Base-by-base conservation (phyloP, 1,140 invertebrate genomes). In the Oscheius sp. region DNA sequence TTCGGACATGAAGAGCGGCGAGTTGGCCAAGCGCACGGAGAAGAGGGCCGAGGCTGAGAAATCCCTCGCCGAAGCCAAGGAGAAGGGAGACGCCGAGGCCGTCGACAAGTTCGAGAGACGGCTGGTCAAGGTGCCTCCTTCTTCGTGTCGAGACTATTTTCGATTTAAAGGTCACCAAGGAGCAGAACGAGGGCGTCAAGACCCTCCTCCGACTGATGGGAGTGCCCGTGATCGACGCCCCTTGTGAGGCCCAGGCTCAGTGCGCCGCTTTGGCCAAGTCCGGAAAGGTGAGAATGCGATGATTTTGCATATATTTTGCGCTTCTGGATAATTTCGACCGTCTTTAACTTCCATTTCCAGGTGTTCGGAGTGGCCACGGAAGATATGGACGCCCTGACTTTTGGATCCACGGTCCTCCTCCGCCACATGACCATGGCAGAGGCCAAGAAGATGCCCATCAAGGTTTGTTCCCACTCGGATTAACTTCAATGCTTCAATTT, bases 311-410 rank as follows among this genome's bases (percentile, higher is more conserved):
- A 45, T 15, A 18, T 18, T 18, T 45, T 23, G 42, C 18, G 23
- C 18, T 45, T 18, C 23, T 23, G 18, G 15, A 15, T 18, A 45
- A 18, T 23, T 23, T 45, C 23, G 42, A 45, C 23, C 18, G 18
- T 45, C 18, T 45, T 18, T 18, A 45, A 45, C 23, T 45, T 23
- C 15, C 18, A 45, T 15, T 45, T 45, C 23, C 42, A 45, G 42
- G 42, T 97, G 0, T 99, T 89, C 86, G 96, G 91, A 1, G 91
- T 93, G 10, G 97, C 95, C 0, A 99, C 97, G 1, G 97, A 99
- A 85, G 97, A 99, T 90, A 99, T 99, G 97, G 97, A 99, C 86
- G 94, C 94, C 0, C 87, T 99, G 2, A 99, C 96, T 0, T 99
- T 99, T 87, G 96, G 95, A 2, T 91, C 94, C 0, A 90, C 86